phyloP scores from a whole-genome alignment of 2,113 vertebrate genomes.

The Bos javanicus region DNA sequence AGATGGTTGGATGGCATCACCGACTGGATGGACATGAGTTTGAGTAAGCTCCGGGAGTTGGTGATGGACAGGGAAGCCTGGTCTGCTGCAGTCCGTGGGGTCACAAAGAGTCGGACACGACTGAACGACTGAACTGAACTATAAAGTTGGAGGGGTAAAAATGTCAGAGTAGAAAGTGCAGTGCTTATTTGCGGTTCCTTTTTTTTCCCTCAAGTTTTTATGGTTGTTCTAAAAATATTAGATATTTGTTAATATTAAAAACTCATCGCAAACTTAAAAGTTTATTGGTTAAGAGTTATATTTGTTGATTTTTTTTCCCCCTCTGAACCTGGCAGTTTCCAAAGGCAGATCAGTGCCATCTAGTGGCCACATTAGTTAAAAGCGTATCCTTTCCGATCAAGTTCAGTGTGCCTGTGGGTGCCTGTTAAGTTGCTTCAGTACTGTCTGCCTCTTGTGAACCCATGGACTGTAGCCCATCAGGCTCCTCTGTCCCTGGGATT shows the following conservation, averaged over 20 bases:
- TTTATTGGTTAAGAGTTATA: background rate
- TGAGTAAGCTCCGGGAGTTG: background rate
- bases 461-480: background rate
- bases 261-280: background rate
- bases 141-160: background rate
- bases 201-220: background rate
- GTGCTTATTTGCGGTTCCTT: background rate
- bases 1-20: background rate
- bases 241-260: background rate
- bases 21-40: background rate
- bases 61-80: background rate
- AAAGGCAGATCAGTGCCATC: slow-evolving; percentile 65
- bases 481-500: background rate
- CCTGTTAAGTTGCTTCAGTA: background rate
- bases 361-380: slow-evolving; percentile 34
- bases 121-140: background rate
- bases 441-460: background rate
- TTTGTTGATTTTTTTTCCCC: background rate
- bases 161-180: background rate
- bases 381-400: background rate
- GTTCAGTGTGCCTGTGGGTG: background rate
- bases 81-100: background rate
- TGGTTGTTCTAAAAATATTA: background rate
- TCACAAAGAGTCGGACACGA: background rate
- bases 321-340: background rate